These are phyloP conservation scores for Phytoseiulus persimilis DNA, from an alignment of 2,888 invertebrate species.

Conservation along the genomic window DNA sequence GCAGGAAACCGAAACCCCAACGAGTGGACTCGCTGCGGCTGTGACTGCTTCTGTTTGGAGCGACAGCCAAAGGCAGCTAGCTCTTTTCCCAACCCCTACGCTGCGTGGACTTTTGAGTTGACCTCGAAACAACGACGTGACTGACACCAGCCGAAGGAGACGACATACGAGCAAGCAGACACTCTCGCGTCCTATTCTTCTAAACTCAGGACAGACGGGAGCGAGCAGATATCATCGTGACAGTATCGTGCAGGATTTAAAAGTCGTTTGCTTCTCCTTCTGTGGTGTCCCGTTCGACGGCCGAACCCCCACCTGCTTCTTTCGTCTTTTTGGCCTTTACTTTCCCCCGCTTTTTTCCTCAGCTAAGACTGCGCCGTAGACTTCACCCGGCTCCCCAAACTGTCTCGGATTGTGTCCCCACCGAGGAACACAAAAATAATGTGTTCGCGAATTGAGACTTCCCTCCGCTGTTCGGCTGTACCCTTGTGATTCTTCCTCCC, in stretches of 20 bases:
- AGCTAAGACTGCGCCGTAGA: background rate
- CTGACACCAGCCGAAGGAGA: background rate
- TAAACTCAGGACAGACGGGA: background rate
- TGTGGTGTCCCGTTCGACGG: background rate
- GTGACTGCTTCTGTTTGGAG: background rate
- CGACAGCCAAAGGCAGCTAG: background rate
- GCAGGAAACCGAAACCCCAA: background rate
- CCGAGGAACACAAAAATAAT: background rate
- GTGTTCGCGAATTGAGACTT: no score
- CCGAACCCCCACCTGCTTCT: background rate
- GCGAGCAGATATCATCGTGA: slow-evolving; percentile 5
- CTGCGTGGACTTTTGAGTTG: background rate
- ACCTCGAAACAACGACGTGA: background rate
- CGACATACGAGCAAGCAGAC: background rate
- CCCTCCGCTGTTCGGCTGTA: no score
- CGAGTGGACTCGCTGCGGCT: background rate
- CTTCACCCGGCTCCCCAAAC: background rate
- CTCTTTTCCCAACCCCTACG: background rate
- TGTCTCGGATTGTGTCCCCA: no score
- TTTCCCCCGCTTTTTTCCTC: background rate
- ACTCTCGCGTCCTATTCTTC: background rate
- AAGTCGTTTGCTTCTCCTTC: background rate
- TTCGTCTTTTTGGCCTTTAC: background rate
- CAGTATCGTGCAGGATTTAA: background rate
- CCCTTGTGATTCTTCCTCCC: no score